Evolutionary conservation across 2,888 invertebrate genomes (phyloP).

Genomic region (Sinelater perroti): DNA sequence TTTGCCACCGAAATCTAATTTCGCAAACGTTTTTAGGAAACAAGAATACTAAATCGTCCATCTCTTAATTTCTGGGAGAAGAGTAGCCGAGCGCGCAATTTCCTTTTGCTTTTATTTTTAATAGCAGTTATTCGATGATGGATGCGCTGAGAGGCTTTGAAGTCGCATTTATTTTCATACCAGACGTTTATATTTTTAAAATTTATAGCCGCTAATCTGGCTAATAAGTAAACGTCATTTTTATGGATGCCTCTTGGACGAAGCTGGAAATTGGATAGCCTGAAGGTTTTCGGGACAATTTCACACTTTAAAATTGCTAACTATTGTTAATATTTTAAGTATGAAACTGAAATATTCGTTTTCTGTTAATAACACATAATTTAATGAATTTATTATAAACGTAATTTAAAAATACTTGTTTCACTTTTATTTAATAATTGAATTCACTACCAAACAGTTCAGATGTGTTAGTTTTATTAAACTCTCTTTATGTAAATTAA

Average conservation of each 20-base stretch:
- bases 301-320: no score
- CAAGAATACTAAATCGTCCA: not conserved
- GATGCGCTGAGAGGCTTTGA: slow-evolving; percentile 1
- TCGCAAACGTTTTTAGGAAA: slow-evolving; percentile 7
- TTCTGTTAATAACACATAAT: no score
- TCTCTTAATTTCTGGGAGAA: not conserved
- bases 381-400: no score
- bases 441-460: no score
- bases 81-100: not conserved
- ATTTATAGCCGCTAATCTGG: slow-evolving; percentile 10
- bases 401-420: no score
- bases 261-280: slow-evolving; percentile 7
- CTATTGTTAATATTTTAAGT: no score
- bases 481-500: no score
- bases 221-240: slow-evolving; percentile 15
- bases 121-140: slow-evolving; percentile 12
- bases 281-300: no score
- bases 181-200: slow-evolving; percentile 10
- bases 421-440: no score
- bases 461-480: no score
- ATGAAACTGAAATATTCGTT: no score
- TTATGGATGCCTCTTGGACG: slow-evolving; percentile 6
- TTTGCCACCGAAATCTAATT: slow-evolving; percentile 8
- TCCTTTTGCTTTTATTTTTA: slow-evolving; percentile 10
- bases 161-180: slow-evolving; percentile 11